Conservation (phyloP, 2,797 vertebrate species). For the Lemur catta region DNA sequence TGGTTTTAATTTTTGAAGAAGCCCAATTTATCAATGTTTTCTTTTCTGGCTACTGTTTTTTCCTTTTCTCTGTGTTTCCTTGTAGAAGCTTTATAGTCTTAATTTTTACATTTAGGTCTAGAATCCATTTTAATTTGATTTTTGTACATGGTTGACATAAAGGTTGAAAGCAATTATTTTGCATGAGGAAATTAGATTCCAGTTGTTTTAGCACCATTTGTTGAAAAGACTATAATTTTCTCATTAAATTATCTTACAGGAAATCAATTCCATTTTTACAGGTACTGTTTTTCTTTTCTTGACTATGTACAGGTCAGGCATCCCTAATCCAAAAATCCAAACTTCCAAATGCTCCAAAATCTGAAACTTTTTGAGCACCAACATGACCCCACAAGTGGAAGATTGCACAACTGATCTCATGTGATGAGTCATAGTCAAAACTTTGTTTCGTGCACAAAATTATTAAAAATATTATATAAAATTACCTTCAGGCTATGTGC, state of each 20-base stretch:
- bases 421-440: background rate
- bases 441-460: background rate
- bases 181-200: background rate
- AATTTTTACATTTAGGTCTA: background rate
- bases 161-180: background rate
- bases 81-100: background rate
- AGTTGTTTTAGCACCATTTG: background rate
- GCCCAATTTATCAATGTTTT: background rate
- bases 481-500: background rate
- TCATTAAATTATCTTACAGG: background rate
- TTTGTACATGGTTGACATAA: background rate
- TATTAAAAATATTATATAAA: background rate
- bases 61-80: background rate
- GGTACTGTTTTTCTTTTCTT: background rate
- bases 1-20: slow-evolving; percentile 9
- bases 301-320: background rate
- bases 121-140: background rate
- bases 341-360: background rate
- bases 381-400: background rate
- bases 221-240: background rate
- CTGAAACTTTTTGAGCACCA: background rate
- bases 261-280: background rate
- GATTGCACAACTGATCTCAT: background rate
- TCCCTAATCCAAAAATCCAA: background rate
- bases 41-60: background rate